phyloP scores from a whole-genome alignment of 92 coral and sea anemone genomes.

The Parazoanthus swiftii region DNA sequence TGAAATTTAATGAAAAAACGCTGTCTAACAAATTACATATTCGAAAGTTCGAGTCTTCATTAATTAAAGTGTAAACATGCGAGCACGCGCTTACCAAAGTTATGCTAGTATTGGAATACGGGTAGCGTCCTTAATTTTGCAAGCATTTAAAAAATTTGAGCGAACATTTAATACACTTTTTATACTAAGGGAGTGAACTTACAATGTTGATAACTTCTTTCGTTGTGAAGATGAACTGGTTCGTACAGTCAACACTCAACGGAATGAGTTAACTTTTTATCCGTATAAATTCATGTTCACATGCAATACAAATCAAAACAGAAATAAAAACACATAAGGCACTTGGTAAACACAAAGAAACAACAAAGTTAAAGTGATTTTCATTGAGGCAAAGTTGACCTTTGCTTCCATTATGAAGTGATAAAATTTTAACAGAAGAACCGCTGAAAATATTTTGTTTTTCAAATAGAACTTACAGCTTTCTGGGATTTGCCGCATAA shows the following conservation, averaged over 20 bases:
- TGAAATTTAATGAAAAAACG: no score
- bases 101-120: no score
- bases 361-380: no score
- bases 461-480: background rate
- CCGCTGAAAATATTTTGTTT: background rate
- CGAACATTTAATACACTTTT: no score
- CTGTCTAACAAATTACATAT: no score
- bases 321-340: background rate
- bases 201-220: no score
- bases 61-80: no score
- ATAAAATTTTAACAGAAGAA: background rate
- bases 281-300: background rate
- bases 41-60: no score
- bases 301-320: background rate
- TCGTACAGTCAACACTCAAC: background rate
- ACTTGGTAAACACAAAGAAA: background rate
- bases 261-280: background rate
- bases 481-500: background rate
- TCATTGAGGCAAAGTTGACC: background rate
- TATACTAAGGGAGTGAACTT: no score
- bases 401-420: constrained; percentile 2
- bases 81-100: no score
- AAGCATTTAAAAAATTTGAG: no score
- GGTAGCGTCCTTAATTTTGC: no score
- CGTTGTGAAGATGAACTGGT: background rate